Base-by-base conservation (phyloP, 1,140 invertebrate genomes). In the Anastrepha obliqua region DNA sequence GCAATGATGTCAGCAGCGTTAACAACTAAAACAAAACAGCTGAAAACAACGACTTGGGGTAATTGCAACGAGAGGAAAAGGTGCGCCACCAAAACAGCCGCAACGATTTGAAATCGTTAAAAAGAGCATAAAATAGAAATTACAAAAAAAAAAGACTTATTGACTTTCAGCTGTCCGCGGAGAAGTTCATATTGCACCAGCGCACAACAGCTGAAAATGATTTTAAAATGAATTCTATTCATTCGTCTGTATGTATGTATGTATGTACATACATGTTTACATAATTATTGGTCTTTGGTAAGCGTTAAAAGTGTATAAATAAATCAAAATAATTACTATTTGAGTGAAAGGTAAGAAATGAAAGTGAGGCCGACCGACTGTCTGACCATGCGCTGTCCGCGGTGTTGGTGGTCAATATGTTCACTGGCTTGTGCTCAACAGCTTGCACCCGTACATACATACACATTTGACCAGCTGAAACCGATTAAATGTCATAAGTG, bases 11-110 rank as follows among this genome's bases (percentile, higher is more conserved):
- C 74, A 55, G 74, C 44, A 42, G 70, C 47, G 44, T 17, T 44
- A 74, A 74, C 39, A 74, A 74, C 67, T 74, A 74, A 81, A 81
- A 81, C 47, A 55, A 51, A 81, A 81, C 74, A 81, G 74, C 74
- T 81, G 51, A 81, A 51, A 81, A 51, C n/a, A 81, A 42, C 67
- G 20, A 81, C n/a, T n/a, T 29, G 42, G 3, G 11, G 7, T 7
- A 13, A 58, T 51, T 81, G 74, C 47, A 55, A 47, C n/a, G 20
- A 2, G n/a, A 2, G 74, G 9, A 81, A 55, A 81, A 55, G 44
- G 47, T 55, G 44, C 74, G 47, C 47, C 44, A 55, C 47, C 74
- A 51, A 74, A 42, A 29, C 64, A 74, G 67, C 9, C 67, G 15
- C 67, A 47, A 81, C 74, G 17, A 55, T 81, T 81, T n/a, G 20